A percentile compares a stretch with the other conserved stretches of the same genome.
phyloP scores from a whole-genome alignment of 2,888 invertebrate genomes.

The Gortyna flavago region DNA sequence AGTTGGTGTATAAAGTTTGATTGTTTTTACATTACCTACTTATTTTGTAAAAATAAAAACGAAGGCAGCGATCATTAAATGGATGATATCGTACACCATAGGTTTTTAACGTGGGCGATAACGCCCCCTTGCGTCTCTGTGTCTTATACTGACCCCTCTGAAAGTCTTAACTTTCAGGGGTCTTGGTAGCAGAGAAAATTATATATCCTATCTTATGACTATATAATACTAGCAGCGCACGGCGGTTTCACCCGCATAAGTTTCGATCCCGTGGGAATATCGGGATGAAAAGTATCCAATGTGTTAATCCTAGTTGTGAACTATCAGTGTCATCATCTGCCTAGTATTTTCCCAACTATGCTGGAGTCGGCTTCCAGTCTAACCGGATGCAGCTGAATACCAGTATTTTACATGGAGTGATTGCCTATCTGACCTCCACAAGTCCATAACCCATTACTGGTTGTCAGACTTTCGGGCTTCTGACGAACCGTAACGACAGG shows the following conservation, averaged over 20 bases:
- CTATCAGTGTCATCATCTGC: background rate
- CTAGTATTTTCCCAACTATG: background rate
- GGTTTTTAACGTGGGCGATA: too few relatives aligned
- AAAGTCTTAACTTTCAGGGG: too few relatives aligned
- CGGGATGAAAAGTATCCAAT: too few relatives aligned
- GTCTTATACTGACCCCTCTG: too few relatives aligned
- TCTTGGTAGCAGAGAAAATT: too few relatives aligned
- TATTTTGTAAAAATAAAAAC: conserved; percentile 10
- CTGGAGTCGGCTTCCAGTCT: background rate
- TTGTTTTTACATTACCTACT: conserved; percentile 1
- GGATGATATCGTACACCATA: background rate
- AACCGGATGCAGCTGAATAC: background rate
- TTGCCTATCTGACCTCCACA: background rate
- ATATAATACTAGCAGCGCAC: too few relatives aligned
- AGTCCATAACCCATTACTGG: background rate
- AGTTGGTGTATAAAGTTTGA: conserved; percentile 22
- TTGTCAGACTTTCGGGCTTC: background rate
- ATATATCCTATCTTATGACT: too few relatives aligned
- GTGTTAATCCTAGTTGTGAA: too few relatives aligned
- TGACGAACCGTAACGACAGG: background rate
- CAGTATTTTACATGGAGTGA: background rate
- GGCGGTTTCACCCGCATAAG: too few relatives aligned
- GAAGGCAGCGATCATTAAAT: background rate
- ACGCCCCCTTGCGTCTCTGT: too few relatives aligned
- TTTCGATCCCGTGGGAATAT: too few relatives aligned